Base-by-base conservation (phyloP, 2,797 vertebrate genomes). In the Protonibea diacanthus region DNA sequence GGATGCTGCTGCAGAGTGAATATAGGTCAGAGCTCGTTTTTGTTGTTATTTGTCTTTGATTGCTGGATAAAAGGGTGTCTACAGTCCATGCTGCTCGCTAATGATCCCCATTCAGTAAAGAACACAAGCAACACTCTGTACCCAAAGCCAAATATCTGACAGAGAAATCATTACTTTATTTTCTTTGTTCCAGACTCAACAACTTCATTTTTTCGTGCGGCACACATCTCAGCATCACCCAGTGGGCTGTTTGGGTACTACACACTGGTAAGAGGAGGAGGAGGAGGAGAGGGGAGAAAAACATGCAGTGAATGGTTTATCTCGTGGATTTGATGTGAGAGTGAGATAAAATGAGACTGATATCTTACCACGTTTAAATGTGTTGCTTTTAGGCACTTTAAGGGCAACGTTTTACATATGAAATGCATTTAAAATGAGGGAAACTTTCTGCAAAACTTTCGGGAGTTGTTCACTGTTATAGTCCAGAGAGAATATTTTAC, bases 101-200 rank as follows among this genome's bases (percentile, higher is more conserved):
- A 89, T 81, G 78, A 89, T 82, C 78, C 49, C 18, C 58, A 52
- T 77, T 85, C 63, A 86, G 49, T 38, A 63, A 38, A 87, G 71
- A 84, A 73, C 52, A 70, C 3, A 1, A 52, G 60, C 29, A 63
- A 23, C 2, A 0, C 53, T 71, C 72, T 65, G 64, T 52, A 74
- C 65, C 82, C 66, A 82, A 75, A 87, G 83, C 74, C 81, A 88
- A 80, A 89, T 82, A 81, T 88, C 88, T 83, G 68, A 81, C 75
- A 82, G 75, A 78, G 62, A 82, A 87, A 78, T 89, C 78, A 60
- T 89, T 71, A 81, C 76, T 84, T 76, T 78, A 71, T 71, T 84
- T 83, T 88, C 89, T 94, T 95, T 94, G 91, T 93, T 91, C 84
- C 76, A 78, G 9, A 57, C 57, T 86, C 59, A 76, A 74, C 81